Evolutionary conservation across 2,797 vertebrate species (phyloP).

Genomic region (Helostoma temminkii): DNA sequence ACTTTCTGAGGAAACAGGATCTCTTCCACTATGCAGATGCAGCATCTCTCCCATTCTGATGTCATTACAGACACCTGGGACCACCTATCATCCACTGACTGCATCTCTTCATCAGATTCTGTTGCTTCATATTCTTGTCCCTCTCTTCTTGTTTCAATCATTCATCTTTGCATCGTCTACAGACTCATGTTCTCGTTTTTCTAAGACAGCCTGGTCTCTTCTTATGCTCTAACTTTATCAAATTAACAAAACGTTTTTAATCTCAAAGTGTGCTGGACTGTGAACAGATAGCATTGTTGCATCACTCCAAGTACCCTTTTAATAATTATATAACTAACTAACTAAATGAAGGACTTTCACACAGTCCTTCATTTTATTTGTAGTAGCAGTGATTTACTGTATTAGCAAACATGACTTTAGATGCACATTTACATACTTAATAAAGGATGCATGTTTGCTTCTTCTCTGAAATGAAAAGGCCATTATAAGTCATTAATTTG

Average conservation of each 20-base stretch:
- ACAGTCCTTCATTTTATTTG: not conserved
- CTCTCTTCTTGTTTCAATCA: not conserved
- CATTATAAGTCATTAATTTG: not conserved
- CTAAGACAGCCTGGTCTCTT: not conserved
- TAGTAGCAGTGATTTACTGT: not conserved
- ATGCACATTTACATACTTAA: not conserved
- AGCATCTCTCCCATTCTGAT: constrained; percentile 81
- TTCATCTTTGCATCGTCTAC: constrained; percentile 14
- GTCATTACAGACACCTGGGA: constrained; percentile 87
- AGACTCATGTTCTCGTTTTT: not conserved
- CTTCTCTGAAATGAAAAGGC: not conserved
- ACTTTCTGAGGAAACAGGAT: constrained; percentile 86
- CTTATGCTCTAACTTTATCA: not conserved
- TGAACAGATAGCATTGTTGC: not conserved
- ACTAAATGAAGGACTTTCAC: too few relatives aligned
- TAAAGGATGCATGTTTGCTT: not conserved
- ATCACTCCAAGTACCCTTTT: not conserved
- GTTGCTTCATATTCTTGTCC: constrained; percentile 21
- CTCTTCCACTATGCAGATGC: constrained; percentile 79
- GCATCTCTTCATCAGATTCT: constrained; percentile 40
- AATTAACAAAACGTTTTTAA: not conserved
- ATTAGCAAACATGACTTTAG: not conserved
- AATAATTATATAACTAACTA: too few relatives aligned
- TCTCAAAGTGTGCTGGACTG: not conserved
- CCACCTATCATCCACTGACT: constrained; percentile 78